A percentile compares a stretch with the other conserved stretches of the same genome.
Conservation (phyloP, 2,888 invertebrate genomes). For the Labia minor region DNA sequence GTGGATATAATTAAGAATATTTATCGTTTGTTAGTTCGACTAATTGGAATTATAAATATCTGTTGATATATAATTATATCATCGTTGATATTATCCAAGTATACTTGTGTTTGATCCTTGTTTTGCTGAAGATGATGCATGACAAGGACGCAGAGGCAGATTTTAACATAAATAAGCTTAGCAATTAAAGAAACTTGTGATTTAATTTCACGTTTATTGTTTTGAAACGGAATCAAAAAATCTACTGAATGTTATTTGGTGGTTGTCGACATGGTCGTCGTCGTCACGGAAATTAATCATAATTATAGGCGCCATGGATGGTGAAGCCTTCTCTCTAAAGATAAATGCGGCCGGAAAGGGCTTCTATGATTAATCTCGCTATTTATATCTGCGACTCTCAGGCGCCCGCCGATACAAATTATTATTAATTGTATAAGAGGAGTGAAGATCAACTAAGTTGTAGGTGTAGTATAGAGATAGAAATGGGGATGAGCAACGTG, state of each 20-base stretch:
- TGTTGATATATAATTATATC: too few relatives aligned
- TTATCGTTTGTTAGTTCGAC: too few relatives aligned
- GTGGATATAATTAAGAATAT: too few relatives aligned
- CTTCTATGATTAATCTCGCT: slow-evolving; percentile 1
- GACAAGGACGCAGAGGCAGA: too few relatives aligned
- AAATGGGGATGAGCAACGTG: background rate
- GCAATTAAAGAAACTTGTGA: background rate
- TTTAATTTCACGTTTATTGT: slow-evolving; percentile 1
- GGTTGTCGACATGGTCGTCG: too few relatives aligned
- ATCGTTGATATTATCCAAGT: too few relatives aligned
- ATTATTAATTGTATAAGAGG: background rate
- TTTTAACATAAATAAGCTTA: too few relatives aligned
- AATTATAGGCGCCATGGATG: slow-evolving; percentile 5
- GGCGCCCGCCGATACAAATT: background rate
- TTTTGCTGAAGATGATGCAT: too few relatives aligned
- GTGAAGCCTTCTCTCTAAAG: too few relatives aligned
- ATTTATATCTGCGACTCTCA: background rate
- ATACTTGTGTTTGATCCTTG: too few relatives aligned
- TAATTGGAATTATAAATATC: too few relatives aligned
- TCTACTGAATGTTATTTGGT: background rate
- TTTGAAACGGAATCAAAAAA: background rate
- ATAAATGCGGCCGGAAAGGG: background rate
- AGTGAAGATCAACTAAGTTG: too few relatives aligned
- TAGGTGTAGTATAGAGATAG: background rate
- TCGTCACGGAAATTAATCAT: background rate